Evolutionary conservation across 2,888 invertebrate species (phyloP).

Genomic region (Dasysyrphus albostriatus): DNA sequence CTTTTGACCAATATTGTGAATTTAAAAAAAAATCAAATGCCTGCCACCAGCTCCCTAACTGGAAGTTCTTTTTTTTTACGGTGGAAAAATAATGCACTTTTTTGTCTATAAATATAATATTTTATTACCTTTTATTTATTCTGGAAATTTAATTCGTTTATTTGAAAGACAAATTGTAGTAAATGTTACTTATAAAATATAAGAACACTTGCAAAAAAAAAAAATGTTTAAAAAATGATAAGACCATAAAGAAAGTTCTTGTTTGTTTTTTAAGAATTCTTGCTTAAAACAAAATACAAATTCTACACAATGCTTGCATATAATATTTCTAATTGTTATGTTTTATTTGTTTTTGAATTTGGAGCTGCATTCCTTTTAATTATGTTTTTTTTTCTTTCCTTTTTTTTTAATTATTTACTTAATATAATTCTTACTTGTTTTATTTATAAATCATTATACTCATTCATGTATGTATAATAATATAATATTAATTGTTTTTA

Average conservation of each 20-base stretch:
- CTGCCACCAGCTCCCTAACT: neutral
- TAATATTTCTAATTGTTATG: conserved; percentile 15
- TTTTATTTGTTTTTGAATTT: conserved; percentile 37
- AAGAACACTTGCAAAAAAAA: conserved; percentile 53
- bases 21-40: neutral
- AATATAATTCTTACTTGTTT: conserved; percentile 59
- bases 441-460: conserved; percentile 59
- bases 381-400: conserved; percentile 24
- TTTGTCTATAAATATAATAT: conserved; percentile 19
- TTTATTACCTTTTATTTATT: conserved; percentile 15
- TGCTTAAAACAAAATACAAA: conserved; percentile 46
- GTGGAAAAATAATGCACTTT: conserved; percentile 10
- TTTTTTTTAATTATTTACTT: conserved; percentile 54
- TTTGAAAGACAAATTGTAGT: conserved; percentile 9
- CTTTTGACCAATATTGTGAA: neutral
- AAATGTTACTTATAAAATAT: conserved; percentile 13
- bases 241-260: conserved; percentile 6
- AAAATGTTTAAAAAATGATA: conserved; percentile 2
- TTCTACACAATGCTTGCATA: conserved; percentile 55
- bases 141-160: neutral
- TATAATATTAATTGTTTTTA: conserved; percentile 60
- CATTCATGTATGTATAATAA: conserved; percentile 43
- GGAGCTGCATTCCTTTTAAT: conserved; percentile 46
- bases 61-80: neutral
- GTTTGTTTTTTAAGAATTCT: neutral